Evolutionary conservation across 2,113 vertebrate species (phyloP).

Genomic region (Psephotus haematonotus): DNA sequence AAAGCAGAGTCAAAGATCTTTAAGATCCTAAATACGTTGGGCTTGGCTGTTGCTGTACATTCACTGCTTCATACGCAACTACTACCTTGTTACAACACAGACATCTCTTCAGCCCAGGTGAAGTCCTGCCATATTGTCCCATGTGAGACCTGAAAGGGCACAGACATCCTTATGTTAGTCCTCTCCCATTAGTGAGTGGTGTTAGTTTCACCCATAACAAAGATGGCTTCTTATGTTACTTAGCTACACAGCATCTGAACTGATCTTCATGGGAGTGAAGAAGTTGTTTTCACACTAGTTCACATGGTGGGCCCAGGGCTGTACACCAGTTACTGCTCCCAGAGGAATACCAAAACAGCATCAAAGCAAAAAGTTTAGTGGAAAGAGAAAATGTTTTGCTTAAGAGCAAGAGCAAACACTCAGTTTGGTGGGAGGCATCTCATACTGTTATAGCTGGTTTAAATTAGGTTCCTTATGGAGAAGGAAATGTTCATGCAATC

Average conservation of each 20-base stretch:
- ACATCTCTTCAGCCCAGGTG: not conserved
- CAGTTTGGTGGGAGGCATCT: not conserved
- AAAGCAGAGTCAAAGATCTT: not conserved
- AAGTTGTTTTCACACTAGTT: not conserved
- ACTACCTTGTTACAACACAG: not conserved
- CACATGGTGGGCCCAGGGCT: not conserved
- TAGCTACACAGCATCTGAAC: not conserved
- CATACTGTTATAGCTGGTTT: not conserved
- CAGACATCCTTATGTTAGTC: not conserved
- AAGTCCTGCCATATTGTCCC: not conserved
- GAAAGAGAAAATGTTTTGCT: not conserved
- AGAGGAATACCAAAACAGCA: not conserved
- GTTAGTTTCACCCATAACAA: not conserved
- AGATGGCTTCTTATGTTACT: not conserved
- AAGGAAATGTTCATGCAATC: not conserved
- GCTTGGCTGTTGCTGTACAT: not conserved
- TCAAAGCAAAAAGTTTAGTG: not conserved
- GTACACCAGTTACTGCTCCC: not conserved
- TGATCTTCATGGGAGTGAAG: not conserved
- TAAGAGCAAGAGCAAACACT: not conserved
- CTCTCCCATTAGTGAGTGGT: not conserved
- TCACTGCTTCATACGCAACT: not conserved
- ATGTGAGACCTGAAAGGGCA: not conserved
- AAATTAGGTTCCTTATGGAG: not conserved
- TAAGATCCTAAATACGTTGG: not conserved